Conservation (phyloP, 2,797 vertebrate species). For the Periparus ater region DNA sequence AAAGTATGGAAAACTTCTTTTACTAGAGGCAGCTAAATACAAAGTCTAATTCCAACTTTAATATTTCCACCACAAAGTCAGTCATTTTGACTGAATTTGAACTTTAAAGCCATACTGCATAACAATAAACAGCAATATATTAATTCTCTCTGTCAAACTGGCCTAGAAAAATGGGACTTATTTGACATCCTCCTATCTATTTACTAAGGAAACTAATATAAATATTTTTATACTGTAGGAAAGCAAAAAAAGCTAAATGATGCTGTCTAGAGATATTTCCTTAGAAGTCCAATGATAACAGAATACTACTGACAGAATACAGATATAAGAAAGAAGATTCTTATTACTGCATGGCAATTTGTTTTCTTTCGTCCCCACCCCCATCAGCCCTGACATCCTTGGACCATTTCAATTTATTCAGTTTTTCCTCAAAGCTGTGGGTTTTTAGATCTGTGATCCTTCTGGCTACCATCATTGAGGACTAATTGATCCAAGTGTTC, state of each 20-base stretch:
- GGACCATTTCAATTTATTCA: background rate
- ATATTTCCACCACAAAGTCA: slow-evolving; percentile 27
- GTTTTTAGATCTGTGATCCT: background rate
- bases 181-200: background rate
- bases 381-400: background rate
- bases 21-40: slow-evolving; percentile 20
- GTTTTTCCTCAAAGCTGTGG: background rate
- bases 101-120: slow-evolving; percentile 10
- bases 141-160: slow-evolving; percentile 15
- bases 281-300: slow-evolving; percentile 50
- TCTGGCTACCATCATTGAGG: background rate
- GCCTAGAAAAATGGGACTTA: slow-evolving; percentile 48
- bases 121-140: slow-evolving; percentile 27
- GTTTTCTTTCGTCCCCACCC: background rate
- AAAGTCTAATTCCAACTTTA: slow-evolving; percentile 17
- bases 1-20: background rate
- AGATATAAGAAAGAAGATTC: background rate
- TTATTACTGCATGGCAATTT: background rate
- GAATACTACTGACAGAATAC: slow-evolving; percentile 23
- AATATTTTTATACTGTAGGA: slow-evolving; percentile 6
- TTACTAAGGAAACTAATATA: slow-evolving; percentile 6
- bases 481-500: background rate
- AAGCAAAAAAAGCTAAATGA: slow-evolving; percentile 15
- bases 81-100: slow-evolving; percentile 18
- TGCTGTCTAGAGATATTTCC: slow-evolving; percentile 33